phyloP scores from a whole-genome alignment of 1,140 invertebrate genomes.

The Cyrtorhinus lividipennis region DNA sequence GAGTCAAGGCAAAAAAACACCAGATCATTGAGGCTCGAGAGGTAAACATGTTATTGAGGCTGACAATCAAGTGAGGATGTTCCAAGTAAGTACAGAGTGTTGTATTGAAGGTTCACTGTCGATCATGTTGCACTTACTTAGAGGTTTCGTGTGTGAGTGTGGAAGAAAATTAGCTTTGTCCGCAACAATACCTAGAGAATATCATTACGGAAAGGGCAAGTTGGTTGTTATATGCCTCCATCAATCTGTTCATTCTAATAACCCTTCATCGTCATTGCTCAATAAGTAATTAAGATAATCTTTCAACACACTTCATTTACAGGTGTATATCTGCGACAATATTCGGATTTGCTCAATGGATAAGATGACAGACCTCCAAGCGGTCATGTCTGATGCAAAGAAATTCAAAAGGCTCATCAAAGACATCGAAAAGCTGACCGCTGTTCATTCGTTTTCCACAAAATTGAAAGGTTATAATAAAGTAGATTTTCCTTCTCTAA shows the following conservation, averaged over 20 bases:
- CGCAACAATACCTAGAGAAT: background rate
- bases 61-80: background rate
- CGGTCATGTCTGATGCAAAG: background rate
- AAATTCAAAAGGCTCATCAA: background rate
- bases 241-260: background rate
- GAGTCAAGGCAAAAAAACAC: background rate
- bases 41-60: background rate
- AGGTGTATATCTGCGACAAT: constrained; percentile 1
- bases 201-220: background rate
- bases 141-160: background rate
- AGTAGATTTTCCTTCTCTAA: no score
- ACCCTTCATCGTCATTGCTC: no score
- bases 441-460: background rate
- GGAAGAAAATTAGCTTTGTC: background rate
- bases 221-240: background rate
- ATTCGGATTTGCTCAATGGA: background rate
- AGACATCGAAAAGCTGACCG: background rate
- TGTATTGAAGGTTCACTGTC: background rate
- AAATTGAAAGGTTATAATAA: background rate
- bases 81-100: background rate
- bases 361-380: background rate
- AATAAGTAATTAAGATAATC: no score
- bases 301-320: background rate
- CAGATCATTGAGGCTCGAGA: background rate
- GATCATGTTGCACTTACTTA: background rate